Evolutionary conservation across 2,888 invertebrate species (phyloP), one percentile per base, ranked within the genome.

Genomic region (Drosophila anomelani): DNA sequence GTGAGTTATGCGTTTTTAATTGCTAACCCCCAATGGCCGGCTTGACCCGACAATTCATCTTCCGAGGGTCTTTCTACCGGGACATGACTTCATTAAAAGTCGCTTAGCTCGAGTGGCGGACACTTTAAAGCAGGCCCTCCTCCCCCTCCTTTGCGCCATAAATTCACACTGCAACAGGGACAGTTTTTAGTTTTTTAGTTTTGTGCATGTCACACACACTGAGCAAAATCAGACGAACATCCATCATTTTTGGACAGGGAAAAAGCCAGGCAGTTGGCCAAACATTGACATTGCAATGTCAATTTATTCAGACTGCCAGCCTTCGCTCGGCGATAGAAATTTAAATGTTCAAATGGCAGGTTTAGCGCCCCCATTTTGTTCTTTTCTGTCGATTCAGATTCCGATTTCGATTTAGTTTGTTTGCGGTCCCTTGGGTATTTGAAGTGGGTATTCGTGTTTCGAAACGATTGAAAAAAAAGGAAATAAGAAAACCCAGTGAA

Each of bases 1-100:
- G 79, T 84, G 85, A 84, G 79, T 81, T 85, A 87, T 84, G 77
- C 55, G 82, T 15, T 84, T 87, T 84, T 84, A 84, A 84, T 84
- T 84, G 88, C 83, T 80, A 71, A 76, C 72, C 72, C 60, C 60
- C 46, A 36, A 34, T 41, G 29, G 49, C 47, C 68, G 59, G 60
- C 58, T 75, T 76, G 77, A 80, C 77, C 78, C 64, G 61, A 51
- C 76, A 73, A 87, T 87, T 80, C 79, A 85, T 85, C 87, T 81
- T 87, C 73, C 46, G 51, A 72, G 58, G 75, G 70, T 77, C 68
- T 47, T 53, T 55, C 53, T 43, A 8, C 26, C 51, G 67, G 64
- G 60, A 61, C 55, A 56, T 54, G 54, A 64, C 78, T 78, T 78
- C 83, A 81, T 81, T 81, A 79, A 81, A 80, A 76, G 36, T 55